A percentile compares a stretch with the other conserved stretches of the same genome.
Evolutionary conservation across 1,140 invertebrate genomes (phyloP).

Genomic region (Drosophila sproati): DNA sequence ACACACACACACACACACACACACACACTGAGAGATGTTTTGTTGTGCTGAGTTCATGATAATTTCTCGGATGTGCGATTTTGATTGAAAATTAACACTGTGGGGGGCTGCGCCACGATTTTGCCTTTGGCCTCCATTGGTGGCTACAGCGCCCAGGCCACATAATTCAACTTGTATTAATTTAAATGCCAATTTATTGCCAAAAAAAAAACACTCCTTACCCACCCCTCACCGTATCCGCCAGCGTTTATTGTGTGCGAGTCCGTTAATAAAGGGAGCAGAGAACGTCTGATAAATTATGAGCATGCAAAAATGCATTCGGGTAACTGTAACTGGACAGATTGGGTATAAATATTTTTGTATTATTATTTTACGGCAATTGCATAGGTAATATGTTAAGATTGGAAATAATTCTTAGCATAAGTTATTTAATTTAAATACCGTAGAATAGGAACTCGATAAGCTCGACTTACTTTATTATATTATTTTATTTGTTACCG

Average conservation of each 20-base stretch:
- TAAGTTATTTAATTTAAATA: no score
- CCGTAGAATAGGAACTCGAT: no score
- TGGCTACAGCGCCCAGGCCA: slow-evolving; percentile 18
- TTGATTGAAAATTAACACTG: slow-evolving; percentile 83
- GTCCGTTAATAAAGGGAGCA: slow-evolving; percentile 60
- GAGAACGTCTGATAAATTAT: slow-evolving; percentile 34
- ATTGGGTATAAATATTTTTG: slow-evolving; percentile 67
- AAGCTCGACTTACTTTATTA: no score
- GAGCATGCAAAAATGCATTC: slow-evolving; percentile 33
- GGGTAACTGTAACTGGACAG: slow-evolving; percentile 65
- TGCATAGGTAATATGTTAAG: background rate
- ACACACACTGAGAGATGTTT: slow-evolving; percentile 4
- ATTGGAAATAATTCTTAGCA: background rate
- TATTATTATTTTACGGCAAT: slow-evolving; percentile 32
- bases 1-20: slow-evolving; percentile 8
- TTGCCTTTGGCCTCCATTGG: slow-evolving; percentile 44
- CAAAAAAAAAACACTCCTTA: slow-evolving; percentile 46
- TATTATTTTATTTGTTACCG: no score
- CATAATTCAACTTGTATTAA: slow-evolving; percentile 84
- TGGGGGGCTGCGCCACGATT: slow-evolving; percentile 64
- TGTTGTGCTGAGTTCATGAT: slow-evolving; percentile 79
- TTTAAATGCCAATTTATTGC: slow-evolving; percentile 84
- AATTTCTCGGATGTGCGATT: slow-evolving; percentile 80
- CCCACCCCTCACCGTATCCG: background rate
- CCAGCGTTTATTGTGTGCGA: slow-evolving; percentile 13